Evolutionary conservation across 2,888 invertebrate genomes (phyloP), one percentile per base, ranked within the genome.

Genomic region (Arge pagana): DNA sequence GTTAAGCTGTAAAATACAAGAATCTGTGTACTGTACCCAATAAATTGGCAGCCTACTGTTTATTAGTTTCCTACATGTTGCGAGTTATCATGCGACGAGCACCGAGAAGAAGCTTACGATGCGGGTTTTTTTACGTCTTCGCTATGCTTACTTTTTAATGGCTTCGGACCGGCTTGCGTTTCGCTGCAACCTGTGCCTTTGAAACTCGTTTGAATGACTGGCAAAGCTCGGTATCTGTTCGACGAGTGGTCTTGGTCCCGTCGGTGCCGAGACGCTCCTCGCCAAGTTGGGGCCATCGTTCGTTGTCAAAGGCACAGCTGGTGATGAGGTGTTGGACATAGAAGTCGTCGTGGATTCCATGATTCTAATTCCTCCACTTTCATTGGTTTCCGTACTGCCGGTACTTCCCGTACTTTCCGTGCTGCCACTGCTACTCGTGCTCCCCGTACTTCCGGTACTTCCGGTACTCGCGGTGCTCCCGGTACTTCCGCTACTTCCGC

Each of bases 131-230:
- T 28, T 16, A 19, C 33, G 31, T 45, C 19, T 11, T n/a, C 1
- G 15, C 16, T 16, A 7, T 10, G 65, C 76, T 68, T 50, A 79
- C 78, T 77, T 77, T 65, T 71, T 71, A 28, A 79, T 70, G 18
- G 77, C 70, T 52, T 78, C 78, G 33, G 77, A 74, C 11, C 71
- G 66, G 53, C 72, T 74, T 53, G 72, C 67, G 55, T 65, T 87
- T 75, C 74, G 79, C 77, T 63, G 81, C 67, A 67, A 77, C 70
- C 66, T 81, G 70, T 58, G 81, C 74, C 56, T 72, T 55, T 51
- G 79, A 73, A 50, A 79, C 61, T 57, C 72, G 66, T 64, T 79
- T 62, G 59, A 72, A 62, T 51, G 78, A 78, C 61, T 67, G 7
- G 65, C 60, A 40, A 70, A 64, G 50, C 61, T 66, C 42, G 56